phyloP scores from a whole-genome alignment of 2,113 vertebrate species.

The Ancistrus triradiatus region DNA sequence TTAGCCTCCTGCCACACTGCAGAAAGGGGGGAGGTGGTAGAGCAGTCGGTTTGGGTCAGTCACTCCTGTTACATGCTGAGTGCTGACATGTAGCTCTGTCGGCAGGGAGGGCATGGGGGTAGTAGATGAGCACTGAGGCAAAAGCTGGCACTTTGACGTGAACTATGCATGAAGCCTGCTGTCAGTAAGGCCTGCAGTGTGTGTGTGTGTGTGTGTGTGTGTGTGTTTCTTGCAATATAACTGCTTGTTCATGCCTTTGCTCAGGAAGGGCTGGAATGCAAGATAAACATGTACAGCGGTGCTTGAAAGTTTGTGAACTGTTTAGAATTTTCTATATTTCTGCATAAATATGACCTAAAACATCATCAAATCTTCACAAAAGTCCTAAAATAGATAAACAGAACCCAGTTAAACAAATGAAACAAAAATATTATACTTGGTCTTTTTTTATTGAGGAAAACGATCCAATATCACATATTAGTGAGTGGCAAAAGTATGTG shows the following conservation, averaged over 20 bases:
- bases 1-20: constrained; percentile 92
- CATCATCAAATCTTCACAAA: too few species aligned
- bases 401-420: too few species aligned
- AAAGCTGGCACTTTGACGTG: constrained; percentile 21
- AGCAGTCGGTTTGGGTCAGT: constrained; percentile 17
- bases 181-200: constrained; percentile 33
- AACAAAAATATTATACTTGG: too few species aligned
- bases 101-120: neutral
- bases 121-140: neutral
- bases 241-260: neutral
- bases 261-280: too few species aligned
- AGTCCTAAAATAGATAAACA: too few species aligned
- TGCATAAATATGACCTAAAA: too few species aligned
- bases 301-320: too few species aligned
- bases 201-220: constrained; percentile 30
- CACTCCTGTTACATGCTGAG: constrained; percentile 7
- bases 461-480: too few species aligned
- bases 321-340: too few species aligned
- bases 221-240: constrained; percentile 33
- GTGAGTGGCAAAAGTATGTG: too few species aligned
- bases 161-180: constrained; percentile 44
- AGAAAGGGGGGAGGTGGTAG: constrained; percentile 46
- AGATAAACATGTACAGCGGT: too few species aligned
- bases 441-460: too few species aligned
- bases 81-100: constrained; percentile 20